phyloP scores from a whole-genome alignment of 2,113 vertebrate species.

The Caranx ignobilis region DNA sequence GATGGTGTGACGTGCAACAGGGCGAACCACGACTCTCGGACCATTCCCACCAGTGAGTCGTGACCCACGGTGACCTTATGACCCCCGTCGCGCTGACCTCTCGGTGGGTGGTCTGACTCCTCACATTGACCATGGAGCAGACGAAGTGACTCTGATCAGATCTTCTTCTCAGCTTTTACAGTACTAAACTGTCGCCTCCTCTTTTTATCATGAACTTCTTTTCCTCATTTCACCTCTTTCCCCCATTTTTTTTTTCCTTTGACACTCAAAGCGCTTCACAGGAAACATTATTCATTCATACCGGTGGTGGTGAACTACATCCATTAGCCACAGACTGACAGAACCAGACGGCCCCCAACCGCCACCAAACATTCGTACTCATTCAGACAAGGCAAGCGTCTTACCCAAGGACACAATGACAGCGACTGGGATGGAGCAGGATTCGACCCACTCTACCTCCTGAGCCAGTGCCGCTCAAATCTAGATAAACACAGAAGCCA shows the following conservation, averaged over 20 bases:
- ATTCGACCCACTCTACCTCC: too few relatives aligned
- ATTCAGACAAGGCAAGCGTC: too few relatives aligned
- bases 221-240: not conserved
- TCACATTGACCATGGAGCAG: slow-evolving; percentile 52
- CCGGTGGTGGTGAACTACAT: too few relatives aligned
- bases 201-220: not conserved
- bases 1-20: not conserved
- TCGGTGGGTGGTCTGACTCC: slow-evolving; percentile 75
- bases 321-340: too few relatives aligned
- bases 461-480: too few relatives aligned
- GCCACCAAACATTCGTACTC: too few relatives aligned
- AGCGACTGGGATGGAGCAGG: too few relatives aligned
- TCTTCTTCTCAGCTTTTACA: slow-evolving; percentile 3
- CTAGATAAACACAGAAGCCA: too few relatives aligned
- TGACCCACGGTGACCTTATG: slow-evolving; percentile 63
- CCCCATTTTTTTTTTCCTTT: not conserved
- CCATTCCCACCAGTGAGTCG: slow-evolving; percentile 68
- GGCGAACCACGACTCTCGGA: slow-evolving; percentile 18
- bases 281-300: too few relatives aligned
- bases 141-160: slow-evolving; percentile 45
- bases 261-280: too few relatives aligned
- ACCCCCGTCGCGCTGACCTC: slow-evolving; percentile 72
- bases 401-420: too few relatives aligned
- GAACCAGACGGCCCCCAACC: too few relatives aligned
- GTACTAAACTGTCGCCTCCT: not conserved